Evolutionary conservation across 2,888 invertebrate genomes (phyloP).

Genomic region (Pantelozetes paolii): DNA sequence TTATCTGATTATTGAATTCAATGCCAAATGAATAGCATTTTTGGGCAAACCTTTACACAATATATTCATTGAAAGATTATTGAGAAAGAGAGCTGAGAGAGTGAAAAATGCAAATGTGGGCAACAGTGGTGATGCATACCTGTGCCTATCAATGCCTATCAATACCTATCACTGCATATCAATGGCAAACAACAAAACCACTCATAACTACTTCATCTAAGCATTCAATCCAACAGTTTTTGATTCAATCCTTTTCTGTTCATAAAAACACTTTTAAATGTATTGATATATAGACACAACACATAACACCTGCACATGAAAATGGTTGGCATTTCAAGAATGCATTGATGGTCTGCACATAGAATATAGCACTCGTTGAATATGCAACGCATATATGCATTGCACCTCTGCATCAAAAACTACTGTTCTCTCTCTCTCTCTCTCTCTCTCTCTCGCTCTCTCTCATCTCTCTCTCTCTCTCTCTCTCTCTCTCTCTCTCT

Average conservation of each 20-base stretch:
- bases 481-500: conserved; percentile 24
- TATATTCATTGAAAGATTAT: not conserved
- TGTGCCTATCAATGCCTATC: not conserved
- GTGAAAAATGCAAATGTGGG: not conserved
- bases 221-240: conserved; percentile 2
- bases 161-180: not conserved
- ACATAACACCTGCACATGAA: conserved; percentile 29
- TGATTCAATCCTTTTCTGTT: conserved; percentile 9
- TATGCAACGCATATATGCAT: not conserved
- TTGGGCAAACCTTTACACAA: not conserved
- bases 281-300: conserved; percentile 16
- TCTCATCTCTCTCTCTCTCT: too few relatives aligned
- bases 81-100: not conserved
- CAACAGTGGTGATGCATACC: not conserved
- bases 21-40: not conserved
- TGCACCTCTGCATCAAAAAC: conserved; percentile 22
- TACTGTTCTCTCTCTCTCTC: conserved; percentile 24
- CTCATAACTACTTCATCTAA: conserved; percentile 8
- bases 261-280: conserved; percentile 3
- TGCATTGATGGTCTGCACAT: not conserved
- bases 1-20: not conserved
- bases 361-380: not conserved
- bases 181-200: conserved; percentile 15
- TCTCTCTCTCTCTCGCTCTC: conserved; percentile 27
- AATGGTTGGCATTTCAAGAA: conserved; percentile 29